A percentile compares a stretch with the other conserved stretches of the same genome.
phyloP scores from a whole-genome alignment of 2,888 invertebrate genomes.

The Sminthurinus aureus region DNA sequence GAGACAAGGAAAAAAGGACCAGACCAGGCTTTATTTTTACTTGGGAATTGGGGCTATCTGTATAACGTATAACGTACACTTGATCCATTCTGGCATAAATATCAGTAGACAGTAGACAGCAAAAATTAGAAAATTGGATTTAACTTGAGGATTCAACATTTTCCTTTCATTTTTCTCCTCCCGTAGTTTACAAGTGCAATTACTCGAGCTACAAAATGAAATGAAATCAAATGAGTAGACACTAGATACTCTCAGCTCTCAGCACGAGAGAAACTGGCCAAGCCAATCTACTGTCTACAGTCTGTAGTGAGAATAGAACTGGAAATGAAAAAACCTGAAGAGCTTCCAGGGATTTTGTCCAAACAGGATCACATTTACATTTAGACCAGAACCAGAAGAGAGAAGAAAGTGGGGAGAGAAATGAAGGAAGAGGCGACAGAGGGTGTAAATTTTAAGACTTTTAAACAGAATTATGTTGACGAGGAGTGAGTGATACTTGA shows the following conservation, averaged over 20 bases:
- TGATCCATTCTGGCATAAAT: too few relatives aligned
- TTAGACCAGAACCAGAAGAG: too few relatives aligned
- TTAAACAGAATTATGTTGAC: slow-evolving; percentile 20
- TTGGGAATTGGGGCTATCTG: not conserved
- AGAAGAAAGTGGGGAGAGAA: not conserved
- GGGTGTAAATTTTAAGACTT: slow-evolving; percentile 32
- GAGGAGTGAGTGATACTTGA: slow-evolving; percentile 26
- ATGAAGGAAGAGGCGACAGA: slow-evolving; percentile 16
- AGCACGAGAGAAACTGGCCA: not conserved
- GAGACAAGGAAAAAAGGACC: not conserved
- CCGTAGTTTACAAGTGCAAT: not conserved
- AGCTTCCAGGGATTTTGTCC: slow-evolving; percentile 29
- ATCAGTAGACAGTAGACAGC: not conserved
- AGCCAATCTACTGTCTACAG: not conserved
- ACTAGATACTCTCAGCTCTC: not conserved
- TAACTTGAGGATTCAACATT: slow-evolving; percentile 7
- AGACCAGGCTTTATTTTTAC: not conserved
- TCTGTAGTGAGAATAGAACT: not conserved
- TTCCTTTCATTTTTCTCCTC: not conserved
- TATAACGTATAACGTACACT: too few relatives aligned
- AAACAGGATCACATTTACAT: slow-evolving; percentile 21
- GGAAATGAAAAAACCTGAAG: slow-evolving; percentile 31
- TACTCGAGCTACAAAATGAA: not conserved
- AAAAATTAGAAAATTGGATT: slow-evolving; percentile 34
- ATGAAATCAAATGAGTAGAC: not conserved